A percentile compares a stretch with the other conserved stretches of the same genome.
These are phyloP conservation scores for Embiotoca jacksoni DNA, from an alignment of 2,113 vertebrate species.

Conservation along the genomic window DNA sequence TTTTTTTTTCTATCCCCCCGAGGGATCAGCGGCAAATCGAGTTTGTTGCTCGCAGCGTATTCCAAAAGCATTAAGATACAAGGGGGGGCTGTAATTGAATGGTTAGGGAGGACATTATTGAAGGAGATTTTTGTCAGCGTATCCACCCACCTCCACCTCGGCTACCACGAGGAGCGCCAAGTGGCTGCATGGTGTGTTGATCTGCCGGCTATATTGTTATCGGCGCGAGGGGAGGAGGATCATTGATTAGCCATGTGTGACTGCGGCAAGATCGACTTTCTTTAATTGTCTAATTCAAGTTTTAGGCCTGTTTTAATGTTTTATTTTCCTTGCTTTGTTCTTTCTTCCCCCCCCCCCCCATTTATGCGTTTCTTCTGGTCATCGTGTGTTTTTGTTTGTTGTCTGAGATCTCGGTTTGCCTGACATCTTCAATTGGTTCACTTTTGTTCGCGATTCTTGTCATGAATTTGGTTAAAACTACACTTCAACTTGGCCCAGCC, in stretches of 20 bases:
- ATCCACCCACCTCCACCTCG: conserved; percentile 55
- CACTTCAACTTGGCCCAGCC: not conserved
- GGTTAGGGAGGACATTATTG: conserved; percentile 77
- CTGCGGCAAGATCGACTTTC: conserved; percentile 39
- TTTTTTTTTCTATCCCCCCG: conserved; percentile 2
- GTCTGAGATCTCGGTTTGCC: too few relatives aligned
- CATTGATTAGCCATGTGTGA: conserved; percentile 26
- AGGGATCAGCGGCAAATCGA: conserved; percentile 70
- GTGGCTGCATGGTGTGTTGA: conserved; percentile 43
- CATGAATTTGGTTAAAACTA: not conserved
- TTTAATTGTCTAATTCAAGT: conserved; percentile 16
- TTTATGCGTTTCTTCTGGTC: not conserved
- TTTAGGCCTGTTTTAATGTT: conserved; percentile 5
- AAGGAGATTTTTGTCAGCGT: conserved; percentile 73
- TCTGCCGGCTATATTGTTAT: conserved; percentile 40
- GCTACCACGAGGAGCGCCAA: conserved; percentile 20
- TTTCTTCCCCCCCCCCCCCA: not conserved
- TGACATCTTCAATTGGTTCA: not conserved
- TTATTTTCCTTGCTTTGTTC: not conserved
- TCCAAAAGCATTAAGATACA: conserved; percentile 73
- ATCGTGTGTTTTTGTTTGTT: not conserved
- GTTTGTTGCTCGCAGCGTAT: conserved; percentile 64
- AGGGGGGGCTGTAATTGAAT: conserved; percentile 78
- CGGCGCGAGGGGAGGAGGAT: conserved; percentile 32
- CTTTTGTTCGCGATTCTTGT: not conserved